Evolutionary conservation across 2,113 vertebrate species (phyloP), one percentile per base, ranked within the genome.

Genomic region (Tursiops truncatus): DNA sequence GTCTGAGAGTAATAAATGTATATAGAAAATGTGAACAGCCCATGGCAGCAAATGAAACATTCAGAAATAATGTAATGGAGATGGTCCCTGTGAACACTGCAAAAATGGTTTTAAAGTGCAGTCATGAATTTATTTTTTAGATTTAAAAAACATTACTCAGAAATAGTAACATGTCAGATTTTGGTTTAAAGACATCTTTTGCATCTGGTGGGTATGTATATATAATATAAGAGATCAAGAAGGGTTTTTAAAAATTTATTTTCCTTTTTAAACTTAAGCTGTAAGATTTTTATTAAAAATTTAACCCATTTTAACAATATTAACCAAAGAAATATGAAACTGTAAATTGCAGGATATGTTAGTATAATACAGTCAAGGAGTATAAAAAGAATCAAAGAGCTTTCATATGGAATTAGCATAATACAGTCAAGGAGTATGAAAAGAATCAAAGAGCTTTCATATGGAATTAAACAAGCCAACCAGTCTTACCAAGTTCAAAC

Each of bases 31-130:
- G 76, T 84, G 70, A 96, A 60, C 47, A 86, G 82, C 56, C 44
- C 3, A 3, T 89, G 82, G 85, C 71, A 79, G 74, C 47, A 94
- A 96, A 80, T 94, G 79, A 96, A 96, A 96, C 87, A 85, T 96
- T 91, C 90, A 95, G 36, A 97, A 97, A 97, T 96, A 92, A 89
- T 95, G 65, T 74, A 92, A 96, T 60, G 41, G 65, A 96, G 90
- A 96, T 25, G 23, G n/a, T 23, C 63, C 92, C 71, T 83, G n/a
- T 86, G 56, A 94, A 84, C 73, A 58, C 7, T 58, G 50, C 56
- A 85, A 85, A 95, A 83, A 82, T 47, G 36, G 18, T 58, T 92
- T 92, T 89, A 96, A 94, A 96, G 38, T 74, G 4, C 2, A 74
- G 89, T 89, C 68, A 94, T 80, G 36, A 82, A 87, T 95, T 92